Conservation (phyloP, 2,797 vertebrate species). For the Falco novaeseelandiae region DNA sequence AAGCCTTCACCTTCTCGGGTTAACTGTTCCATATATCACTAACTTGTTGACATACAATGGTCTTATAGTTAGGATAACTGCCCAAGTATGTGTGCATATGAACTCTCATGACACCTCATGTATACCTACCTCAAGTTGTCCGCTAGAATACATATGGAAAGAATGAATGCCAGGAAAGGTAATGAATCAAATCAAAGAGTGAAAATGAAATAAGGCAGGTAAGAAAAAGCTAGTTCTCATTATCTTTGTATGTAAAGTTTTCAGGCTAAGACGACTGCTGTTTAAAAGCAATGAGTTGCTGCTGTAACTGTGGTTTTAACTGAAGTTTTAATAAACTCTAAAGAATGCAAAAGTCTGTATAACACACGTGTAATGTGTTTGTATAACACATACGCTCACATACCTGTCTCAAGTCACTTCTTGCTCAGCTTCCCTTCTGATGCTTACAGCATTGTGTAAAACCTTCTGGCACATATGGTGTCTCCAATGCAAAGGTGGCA, state of each 20-base stretch:
- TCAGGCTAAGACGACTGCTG: background rate
- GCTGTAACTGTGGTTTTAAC: background rate
- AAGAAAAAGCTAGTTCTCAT: background rate
- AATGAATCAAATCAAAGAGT: background rate
- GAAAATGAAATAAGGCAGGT: background rate
- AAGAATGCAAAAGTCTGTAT: background rate
- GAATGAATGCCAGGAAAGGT: background rate
- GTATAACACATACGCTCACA: background rate
- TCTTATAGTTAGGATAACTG: background rate
- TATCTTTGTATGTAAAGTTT: background rate
- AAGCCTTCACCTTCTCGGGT: background rate
- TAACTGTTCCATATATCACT: background rate
- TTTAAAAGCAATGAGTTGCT: background rate
- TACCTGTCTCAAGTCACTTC: conserved; percentile 12
- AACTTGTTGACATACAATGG: background rate
- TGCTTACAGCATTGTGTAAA: background rate
- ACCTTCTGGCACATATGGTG: background rate
- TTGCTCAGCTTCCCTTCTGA: background rate
- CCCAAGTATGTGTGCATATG: background rate
- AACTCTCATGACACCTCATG: background rate
- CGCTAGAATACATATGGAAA: background rate
- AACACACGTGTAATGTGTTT: background rate
- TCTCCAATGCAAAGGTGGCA: background rate
- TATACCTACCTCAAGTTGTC: background rate
- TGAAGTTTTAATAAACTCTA: background rate